phyloP scores from a whole-genome alignment of 2,888 invertebrate species.

The Drosophila basisetae region DNA sequence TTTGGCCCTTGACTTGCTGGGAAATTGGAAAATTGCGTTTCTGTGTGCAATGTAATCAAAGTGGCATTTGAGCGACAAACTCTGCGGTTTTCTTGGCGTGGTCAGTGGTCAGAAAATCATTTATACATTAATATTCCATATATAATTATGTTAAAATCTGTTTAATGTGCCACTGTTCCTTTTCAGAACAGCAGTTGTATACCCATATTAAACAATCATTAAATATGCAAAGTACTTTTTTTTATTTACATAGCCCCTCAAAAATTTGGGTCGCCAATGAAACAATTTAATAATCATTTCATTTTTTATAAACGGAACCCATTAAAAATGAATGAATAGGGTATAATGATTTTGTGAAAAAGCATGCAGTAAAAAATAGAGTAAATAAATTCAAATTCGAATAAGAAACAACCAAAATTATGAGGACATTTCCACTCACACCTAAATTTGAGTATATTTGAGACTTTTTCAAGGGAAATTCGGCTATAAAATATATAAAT shows the following conservation, averaged over 20 bases:
- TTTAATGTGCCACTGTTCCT: not conserved
- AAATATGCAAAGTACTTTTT: constrained; percentile 17
- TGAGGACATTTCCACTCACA: not conserved
- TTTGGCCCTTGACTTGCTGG: constrained; percentile 26
- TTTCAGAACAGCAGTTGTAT: not conserved
- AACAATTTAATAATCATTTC: not conserved
- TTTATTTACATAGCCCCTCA: not conserved
- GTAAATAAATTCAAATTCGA: not conserved
- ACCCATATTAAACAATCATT: constrained; percentile 15
- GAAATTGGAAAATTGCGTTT: constrained; percentile 40
- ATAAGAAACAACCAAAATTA: not conserved
- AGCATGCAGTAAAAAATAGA: not conserved
- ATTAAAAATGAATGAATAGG: not conserved
- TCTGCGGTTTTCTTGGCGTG: constrained; percentile 12
- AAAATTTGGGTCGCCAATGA: not conserved
- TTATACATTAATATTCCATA: constrained; percentile 1
- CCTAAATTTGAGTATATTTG: not conserved
- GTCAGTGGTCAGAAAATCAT: constrained; percentile 10
- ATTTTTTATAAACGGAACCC: not conserved
- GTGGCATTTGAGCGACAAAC: constrained; percentile 27
- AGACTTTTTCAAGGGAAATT: not conserved
- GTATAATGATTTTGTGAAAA: not conserved
- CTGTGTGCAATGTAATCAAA: constrained; percentile 38
- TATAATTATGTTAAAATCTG: not conserved
- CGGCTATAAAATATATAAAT: not conserved